These are phyloP conservation scores for Phortica magna DNA, from an alignment of 2,888 invertebrate genomes.

Conservation along the genomic window DNA sequence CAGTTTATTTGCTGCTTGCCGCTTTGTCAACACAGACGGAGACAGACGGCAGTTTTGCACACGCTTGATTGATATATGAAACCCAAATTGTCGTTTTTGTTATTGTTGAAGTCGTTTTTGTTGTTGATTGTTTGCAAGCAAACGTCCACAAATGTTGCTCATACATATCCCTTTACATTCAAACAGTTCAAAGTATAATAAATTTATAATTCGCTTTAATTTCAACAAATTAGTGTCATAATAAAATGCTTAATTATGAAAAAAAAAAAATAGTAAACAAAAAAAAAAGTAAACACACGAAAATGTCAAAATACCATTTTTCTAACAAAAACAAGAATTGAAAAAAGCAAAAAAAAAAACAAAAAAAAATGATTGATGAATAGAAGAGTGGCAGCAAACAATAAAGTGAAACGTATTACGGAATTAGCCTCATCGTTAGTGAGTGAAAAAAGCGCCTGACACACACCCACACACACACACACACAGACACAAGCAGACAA, in stretches of 20 bases:
- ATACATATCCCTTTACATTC: not conserved
- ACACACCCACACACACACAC: not conserved
- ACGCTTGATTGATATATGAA: conserved; percentile 3
- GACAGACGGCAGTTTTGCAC: not conserved
- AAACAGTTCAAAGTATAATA: not conserved
- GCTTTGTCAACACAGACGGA: not conserved
- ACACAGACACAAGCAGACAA: not conserved
- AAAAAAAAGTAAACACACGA: conserved; percentile 42
- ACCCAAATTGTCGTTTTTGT: not conserved
- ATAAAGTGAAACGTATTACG: conserved; percentile 53
- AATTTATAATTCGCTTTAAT: conserved; percentile 38
- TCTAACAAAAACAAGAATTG: conserved; percentile 37
- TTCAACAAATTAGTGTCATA: conserved; percentile 63
- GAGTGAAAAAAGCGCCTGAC: not conserved
- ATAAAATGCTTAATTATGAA: conserved; percentile 62
- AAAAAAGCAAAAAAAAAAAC: conserved; percentile 38
- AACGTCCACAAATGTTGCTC: not conserved
- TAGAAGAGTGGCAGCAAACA: conserved; percentile 29
- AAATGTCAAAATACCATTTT: conserved; percentile 39
- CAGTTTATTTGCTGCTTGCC: not conserved
- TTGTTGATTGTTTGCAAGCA: not conserved
- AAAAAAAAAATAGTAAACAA: conserved; percentile 55
- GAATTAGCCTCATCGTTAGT: conserved; percentile 55
- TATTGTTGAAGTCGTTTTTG: no score
- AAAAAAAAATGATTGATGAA: conserved; percentile 47